Base-by-base conservation (phyloP, 2,888 invertebrate genomes). In the Cordilura impudica region DNA sequence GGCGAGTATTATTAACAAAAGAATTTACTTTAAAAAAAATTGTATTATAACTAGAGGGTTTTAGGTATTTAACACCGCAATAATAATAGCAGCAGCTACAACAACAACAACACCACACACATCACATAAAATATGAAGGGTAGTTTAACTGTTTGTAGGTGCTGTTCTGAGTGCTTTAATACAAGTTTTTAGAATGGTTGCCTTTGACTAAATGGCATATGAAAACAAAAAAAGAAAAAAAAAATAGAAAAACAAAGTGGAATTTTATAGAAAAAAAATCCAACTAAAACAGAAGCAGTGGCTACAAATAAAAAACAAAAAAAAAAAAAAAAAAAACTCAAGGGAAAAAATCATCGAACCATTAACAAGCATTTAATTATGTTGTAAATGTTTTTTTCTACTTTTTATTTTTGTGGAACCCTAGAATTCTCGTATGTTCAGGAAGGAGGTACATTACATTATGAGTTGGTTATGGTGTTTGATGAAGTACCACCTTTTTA, bases 321-420 rank as follows among this genome's bases (percentile, higher is more conserved):
- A 53, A 47, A 51, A 26, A 49, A 54, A 5, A 61, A 31, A 60
- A 35, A 47, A 53, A 51, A 39, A 56, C 43, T 65, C 66, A 77
- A 77, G 69, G 77, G 73, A 77, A 81, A 82, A 87, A 86, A 84
- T 85, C 87, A 87, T 86, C 87, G 85, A 87, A 88, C 86, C 87
- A 87, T 88, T 87, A 87, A 87, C 86, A 86, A 84, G 86, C 86
- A 87, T 88, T 87, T 88, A 88, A 88, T 87, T 88, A 88, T 75
- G 71, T 67, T 78, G 71, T 79, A 79, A 79, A 79, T 63, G 61
- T 16, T 73, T 69, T 77, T 71, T 29, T n/a, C n/a, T n/a, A n/a
- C n/a, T n/a, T n/a, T n/a, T n/a, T 31, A 10, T 10, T 6, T 35
- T 12, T 4, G 35, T n/a, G n/a, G 10, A 39, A 39, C 35, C 35